Evolutionary conservation across 2,888 invertebrate genomes (phyloP).

Genomic region (Quadroppia sp.): DNA sequence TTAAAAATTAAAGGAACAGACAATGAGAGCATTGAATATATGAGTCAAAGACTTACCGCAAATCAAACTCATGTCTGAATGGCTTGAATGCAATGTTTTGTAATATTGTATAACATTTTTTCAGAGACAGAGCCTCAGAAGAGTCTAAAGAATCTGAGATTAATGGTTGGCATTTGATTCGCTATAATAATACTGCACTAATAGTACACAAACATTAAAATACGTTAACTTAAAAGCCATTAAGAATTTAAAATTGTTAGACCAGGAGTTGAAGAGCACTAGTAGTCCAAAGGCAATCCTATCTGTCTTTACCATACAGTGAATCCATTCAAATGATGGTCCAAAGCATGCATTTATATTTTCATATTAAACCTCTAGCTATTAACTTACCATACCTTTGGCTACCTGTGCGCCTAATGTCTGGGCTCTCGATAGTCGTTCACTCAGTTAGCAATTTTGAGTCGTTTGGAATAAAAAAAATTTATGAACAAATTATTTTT

Average conservation of each 20-base stretch:
- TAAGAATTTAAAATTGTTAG: not conserved
- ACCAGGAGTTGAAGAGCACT: not conserved
- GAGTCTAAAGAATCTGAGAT: not conserved
- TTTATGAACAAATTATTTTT: not conserved
- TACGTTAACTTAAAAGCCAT: conserved; percentile 28
- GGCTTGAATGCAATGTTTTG: not conserved
- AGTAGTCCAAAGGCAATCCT: not conserved
- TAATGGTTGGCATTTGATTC: conserved; percentile 3
- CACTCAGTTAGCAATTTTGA: not conserved
- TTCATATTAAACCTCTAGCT: not conserved
- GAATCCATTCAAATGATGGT: not conserved
- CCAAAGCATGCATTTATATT: not conserved
- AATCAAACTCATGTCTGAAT: conserved; percentile 1
- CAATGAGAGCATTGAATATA: conserved; percentile 25
- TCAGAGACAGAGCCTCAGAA: conserved; percentile 1
- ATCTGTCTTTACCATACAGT: not conserved
- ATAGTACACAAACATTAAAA: conserved; percentile 22
- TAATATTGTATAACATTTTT: not conserved
- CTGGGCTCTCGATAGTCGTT: not conserved
- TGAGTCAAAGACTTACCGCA: conserved; percentile 31
- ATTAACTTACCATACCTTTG: too few species aligned
- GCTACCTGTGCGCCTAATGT: not conserved
- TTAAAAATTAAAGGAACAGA: conserved; percentile 4
- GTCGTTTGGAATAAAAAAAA: not conserved
- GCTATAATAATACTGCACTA: not conserved